Base-by-base conservation (phyloP, 2,888 invertebrate species). In the Ornithoptera priamus region DNA sequence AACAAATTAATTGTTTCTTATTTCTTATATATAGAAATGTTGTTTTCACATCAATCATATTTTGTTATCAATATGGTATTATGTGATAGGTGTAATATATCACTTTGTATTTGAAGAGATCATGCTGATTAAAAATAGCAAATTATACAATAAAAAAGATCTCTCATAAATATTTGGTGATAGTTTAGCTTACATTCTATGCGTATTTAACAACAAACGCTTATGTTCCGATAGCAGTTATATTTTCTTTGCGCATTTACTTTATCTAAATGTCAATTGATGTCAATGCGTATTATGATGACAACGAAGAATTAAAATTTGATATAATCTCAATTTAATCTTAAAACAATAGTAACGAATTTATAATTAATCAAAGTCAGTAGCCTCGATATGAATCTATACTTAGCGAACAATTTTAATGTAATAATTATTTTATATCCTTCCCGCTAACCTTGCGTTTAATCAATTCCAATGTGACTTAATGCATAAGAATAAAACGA, bases 341-440 rank as follows among this genome's bases (percentile, higher is more conserved):
- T 8, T 7, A 6, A 22, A 1, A 58, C 12, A 58, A 24, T 58
- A 58, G 22, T 58, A 7, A 58, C 12, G 15, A 58, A 58, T 53
- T n/a, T 12, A 58, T 15, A 58, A 58, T 58, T 22, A 58, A 58
- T 58, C 12, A 58, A 24, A 58, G 1, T 22, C 22, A 58, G 12
- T 22, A 22, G 57, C 57, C 57, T 22, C 57, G 57, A 58, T 58
- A 22, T 58, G 22, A 12, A 58, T 58, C 57, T 53, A n/a, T n/a
- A 53, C n/a, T n/a, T 53, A n/a, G 18, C 53, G n/a, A n/a, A 53
- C 5, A 53, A 7, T 53, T 50, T 53, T 46, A 46, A 46, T 1
- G 46, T 46, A n/a, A n/a, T 7, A 18, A 61, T 42, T 39, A 61
- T 42, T 24, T 58, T 60, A 60, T 60, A 60, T 22, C 60, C 36